These are phyloP conservation scores for Meloidogyne exigua DNA, from an alignment of 1,140 invertebrate genomes.

Conservation along the genomic window DNA sequence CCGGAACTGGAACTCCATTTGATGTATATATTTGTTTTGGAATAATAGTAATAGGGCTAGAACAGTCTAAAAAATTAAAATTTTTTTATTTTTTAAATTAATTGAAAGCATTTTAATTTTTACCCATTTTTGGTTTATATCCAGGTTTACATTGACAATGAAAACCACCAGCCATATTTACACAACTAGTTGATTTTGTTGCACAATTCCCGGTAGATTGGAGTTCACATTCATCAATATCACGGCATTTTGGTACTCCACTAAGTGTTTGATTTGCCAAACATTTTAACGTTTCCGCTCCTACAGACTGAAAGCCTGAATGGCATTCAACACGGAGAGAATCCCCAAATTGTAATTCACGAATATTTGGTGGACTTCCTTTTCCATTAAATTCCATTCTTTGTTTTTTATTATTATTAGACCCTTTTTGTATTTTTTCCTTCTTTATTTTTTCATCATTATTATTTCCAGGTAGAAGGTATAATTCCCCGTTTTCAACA, in stretches of 20 bases:
- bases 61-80: conserved; percentile 16
- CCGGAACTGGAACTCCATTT: conserved; percentile 13
- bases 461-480: neutral
- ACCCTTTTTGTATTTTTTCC: neutral
- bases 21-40: conserved; percentile 5
- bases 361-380: neutral
- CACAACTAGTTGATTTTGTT: conserved; percentile 72
- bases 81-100: neutral
- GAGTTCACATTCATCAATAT: conserved; percentile 85
- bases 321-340: conserved; percentile 87
- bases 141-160: conserved; percentile 76
- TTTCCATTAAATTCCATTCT: neutral
- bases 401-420: neutral
- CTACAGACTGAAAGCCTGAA: conserved; percentile 80
- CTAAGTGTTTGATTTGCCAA: conserved; percentile 80
- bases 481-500: conserved; percentile 63
- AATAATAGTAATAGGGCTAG: neutral
- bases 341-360: conserved; percentile 78
- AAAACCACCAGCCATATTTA: conserved; percentile 85
- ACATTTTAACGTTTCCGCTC: conserved; percentile 83
- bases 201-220: conserved; percentile 65
- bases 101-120: conserved; percentile 65
- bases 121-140: conserved; percentile 77
- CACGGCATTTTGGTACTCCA: conserved; percentile 71
- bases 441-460: neutral